These are phyloP conservation scores for Chroicocephalus ridibundus DNA, from an alignment of 2,113 vertebrate species.

Conservation along the genomic window DNA sequence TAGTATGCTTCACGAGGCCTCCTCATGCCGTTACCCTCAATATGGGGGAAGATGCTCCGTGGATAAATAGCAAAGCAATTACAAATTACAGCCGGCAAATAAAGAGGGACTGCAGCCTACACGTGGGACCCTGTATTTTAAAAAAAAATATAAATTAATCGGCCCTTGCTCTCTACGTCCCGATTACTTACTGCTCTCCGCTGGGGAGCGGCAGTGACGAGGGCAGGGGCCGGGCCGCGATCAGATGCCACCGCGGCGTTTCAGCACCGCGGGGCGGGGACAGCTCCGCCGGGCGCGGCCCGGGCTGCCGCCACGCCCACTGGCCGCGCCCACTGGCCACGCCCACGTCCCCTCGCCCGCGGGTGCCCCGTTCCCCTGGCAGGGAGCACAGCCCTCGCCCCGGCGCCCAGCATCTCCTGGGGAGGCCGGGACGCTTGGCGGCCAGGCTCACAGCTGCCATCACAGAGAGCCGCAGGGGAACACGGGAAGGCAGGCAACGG, in stretches of 20 bases:
- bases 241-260: neutral
- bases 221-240: neutral
- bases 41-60: neutral
- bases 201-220: neutral
- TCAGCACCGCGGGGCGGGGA: constrained; percentile 71
- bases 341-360: no score
- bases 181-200: neutral
- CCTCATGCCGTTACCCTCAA: neutral
- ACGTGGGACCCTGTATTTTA: neutral
- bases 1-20: neutral
- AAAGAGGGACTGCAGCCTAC: neutral
- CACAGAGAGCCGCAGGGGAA: neutral
- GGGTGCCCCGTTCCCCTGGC: neutral
- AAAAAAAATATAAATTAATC: neutral
- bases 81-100: neutral
- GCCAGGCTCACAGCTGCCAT: neutral
- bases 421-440: fast-evolving
- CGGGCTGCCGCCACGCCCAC: neutral
- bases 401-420: neutral
- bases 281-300: constrained; percentile 55
- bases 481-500: fast-evolving
- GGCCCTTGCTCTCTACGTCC: neutral
- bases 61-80: constrained; percentile 25
- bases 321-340: neutral
- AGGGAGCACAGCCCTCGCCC: neutral